phyloP scores from a whole-genome alignment of 2,113 vertebrate species.

The Nibea coibor region DNA sequence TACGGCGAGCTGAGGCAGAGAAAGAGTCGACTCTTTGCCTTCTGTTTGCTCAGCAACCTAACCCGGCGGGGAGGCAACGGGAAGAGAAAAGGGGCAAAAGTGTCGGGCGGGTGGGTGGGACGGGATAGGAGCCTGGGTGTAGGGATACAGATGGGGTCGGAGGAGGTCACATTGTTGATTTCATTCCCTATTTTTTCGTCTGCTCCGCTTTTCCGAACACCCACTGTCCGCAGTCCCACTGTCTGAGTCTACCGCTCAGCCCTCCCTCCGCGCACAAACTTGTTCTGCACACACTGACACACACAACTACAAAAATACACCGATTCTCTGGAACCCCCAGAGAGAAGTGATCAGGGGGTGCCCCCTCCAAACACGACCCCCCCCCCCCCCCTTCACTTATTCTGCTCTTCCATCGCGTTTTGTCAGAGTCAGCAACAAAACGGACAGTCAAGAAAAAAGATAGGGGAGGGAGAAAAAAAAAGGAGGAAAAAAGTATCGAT shows the following conservation, averaged over 20 bases:
- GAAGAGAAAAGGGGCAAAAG: constrained; percentile 55
- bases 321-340: constrained; percentile 52
- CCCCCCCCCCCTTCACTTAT: constrained; percentile 38
- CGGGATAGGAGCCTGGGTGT: constrained; percentile 46
- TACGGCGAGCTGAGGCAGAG: constrained; percentile 61
- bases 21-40: constrained; percentile 73
- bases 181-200: constrained; percentile 61
- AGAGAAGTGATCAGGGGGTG: constrained; percentile 73
- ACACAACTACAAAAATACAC: constrained; percentile 33
- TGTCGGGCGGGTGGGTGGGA: constrained; percentile 65
- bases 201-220: constrained; percentile 46
- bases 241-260: not conserved
- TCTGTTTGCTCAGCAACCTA: constrained; percentile 78
- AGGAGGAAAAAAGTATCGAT: constrained; percentile 83
- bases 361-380: constrained; percentile 53
- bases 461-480: constrained; percentile 8
- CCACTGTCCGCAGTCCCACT: not conserved
- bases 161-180: constrained; percentile 67
- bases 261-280: constrained; percentile 10
- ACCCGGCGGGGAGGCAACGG: constrained; percentile 54
- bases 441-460: constrained; percentile 79
- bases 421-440: constrained; percentile 88
- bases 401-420: constrained; percentile 74
- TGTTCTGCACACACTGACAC: constrained; percentile 12
- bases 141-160: constrained; percentile 75